phyloP scores from a whole-genome alignment of 2,888 invertebrate species.

The Aporophyla lueneburgensis region DNA sequence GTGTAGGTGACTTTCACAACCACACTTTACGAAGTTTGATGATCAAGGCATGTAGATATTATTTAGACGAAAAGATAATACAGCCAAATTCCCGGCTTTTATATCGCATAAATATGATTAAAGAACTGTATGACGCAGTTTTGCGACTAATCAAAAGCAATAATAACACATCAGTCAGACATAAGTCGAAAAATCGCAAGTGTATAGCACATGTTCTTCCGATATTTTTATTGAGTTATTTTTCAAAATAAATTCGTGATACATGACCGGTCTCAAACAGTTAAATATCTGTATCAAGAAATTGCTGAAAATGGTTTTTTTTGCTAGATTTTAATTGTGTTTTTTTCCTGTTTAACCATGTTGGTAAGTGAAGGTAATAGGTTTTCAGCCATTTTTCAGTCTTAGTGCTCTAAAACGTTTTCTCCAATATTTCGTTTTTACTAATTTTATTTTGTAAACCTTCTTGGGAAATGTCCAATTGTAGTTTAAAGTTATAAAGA shows the following conservation, averaged over 20 bases:
- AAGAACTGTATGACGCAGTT: neutral
- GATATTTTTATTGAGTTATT: slow-evolving; percentile 40
- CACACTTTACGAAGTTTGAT: neutral
- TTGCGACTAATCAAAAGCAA: neutral
- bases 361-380: slow-evolving; percentile 78
- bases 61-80: neutral
- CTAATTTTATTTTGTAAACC: slow-evolving; percentile 66
- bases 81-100: neutral
- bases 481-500: slow-evolving; percentile 5
- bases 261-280: slow-evolving; percentile 65
- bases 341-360: slow-evolving; percentile 46
- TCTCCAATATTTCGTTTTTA: slow-evolving; percentile 74
- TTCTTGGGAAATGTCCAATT: slow-evolving; percentile 79
- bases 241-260: slow-evolving; percentile 67
- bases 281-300: slow-evolving; percentile 42
- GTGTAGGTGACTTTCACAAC: neutral
- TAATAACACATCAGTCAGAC: neutral
- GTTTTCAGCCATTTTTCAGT: slow-evolving; percentile 87
- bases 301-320: slow-evolving; percentile 23
- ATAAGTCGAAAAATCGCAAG: slow-evolving; percentile 50
- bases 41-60: neutral
- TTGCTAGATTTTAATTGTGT: slow-evolving; percentile 26
- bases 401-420: slow-evolving; percentile 88
- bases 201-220: slow-evolving; percentile 21
- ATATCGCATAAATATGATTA: neutral